Evolutionary conservation across 2,797 vertebrate genomes (phyloP).

Genomic region (Danio albolineatus): DNA sequence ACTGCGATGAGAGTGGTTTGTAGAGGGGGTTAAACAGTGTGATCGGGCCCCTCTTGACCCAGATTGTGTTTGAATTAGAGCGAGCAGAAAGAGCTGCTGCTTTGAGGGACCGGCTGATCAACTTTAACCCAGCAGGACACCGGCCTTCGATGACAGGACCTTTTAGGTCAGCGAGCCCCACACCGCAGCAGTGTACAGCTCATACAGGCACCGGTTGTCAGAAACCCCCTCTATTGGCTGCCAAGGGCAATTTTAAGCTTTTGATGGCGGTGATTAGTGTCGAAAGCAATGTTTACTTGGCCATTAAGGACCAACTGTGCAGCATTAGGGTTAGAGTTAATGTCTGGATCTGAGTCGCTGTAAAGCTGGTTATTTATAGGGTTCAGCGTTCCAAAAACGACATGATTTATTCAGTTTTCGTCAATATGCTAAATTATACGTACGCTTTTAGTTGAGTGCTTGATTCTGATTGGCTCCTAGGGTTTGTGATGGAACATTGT

Average conservation of each 20-base stretch:
- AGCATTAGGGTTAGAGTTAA: constrained; percentile 41
- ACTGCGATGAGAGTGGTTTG: neutral
- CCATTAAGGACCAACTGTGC: constrained; percentile 40
- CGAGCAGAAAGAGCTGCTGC: constrained; percentile 62
- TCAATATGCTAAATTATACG: neutral
- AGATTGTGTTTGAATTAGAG: constrained; percentile 67
- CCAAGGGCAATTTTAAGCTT: constrained; percentile 47
- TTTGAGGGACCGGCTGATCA: constrained; percentile 63
- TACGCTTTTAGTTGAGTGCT: no score
- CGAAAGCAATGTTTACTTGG: constrained; percentile 47
- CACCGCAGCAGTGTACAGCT: constrained; percentile 29
- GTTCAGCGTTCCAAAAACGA: constrained; percentile 5
- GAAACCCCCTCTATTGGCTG: constrained; percentile 17
- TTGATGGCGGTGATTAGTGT: constrained; percentile 51
- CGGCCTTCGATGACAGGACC: constrained; percentile 52
- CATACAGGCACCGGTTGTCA: constrained; percentile 1
- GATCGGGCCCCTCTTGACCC: constrained; percentile 63
- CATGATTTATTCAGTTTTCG: no score
- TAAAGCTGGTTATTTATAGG: constrained; percentile 42
- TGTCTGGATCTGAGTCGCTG: constrained; percentile 59
- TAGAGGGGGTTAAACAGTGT: constrained; percentile 54
- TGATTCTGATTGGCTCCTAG: no score
- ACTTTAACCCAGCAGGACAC: constrained; percentile 63
- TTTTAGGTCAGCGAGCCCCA: constrained; percentile 50
- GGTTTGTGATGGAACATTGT: no score